Evolutionary conservation across 1,140 invertebrate species (phyloP), one percentile per base, ranked within the genome.

Genomic region (Chelonus insularis): DNA sequence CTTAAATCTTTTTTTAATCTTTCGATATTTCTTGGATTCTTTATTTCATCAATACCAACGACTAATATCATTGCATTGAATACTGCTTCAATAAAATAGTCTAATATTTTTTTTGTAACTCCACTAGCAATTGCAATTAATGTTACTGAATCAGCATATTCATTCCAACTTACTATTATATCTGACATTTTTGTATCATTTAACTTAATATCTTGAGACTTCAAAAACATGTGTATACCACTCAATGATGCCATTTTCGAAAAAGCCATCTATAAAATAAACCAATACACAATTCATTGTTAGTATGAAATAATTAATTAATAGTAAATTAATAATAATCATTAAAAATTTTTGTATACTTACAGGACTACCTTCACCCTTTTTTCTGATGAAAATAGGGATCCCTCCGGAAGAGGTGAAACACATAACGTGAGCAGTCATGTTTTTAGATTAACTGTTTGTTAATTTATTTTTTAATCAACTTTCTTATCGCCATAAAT

Each of bases 211-310:
- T 86, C 84, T 56, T 91, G 87, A 2, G 87, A 87, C 71, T 89
- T 89, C 1, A 89, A 85, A 80, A 91, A 93, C 86, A 93, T 90
- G 65, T 92, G 90, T n/a, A 93, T 87, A 4, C 90, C 91, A 83
- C 92, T 92, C 16, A 93, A 70, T 1, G 90, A 90, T n/a, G 90
- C 91, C 59, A 91, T 85, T 50, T 89, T 85, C 18, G 90, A 89
- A 77, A 92, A 93, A 4, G 89, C 87, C 60, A 93, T 79, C 90
- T 93, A 18, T 84, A 85, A 51, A 29, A 62, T 57, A 34, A 48
- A n/a, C n/a, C n/a, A n/a, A n/a, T n/a, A n/a, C n/a, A n/a, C n/a
- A n/a, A n/a, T n/a, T n/a, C n/a, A n/a, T n/a, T n/a, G n/a, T n/a
- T n/a, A n/a, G n/a, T n/a, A n/a, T n/a, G n/a, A n/a, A n/a, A n/a